These are phyloP conservation scores for Melitaea cinxia DNA, from an alignment of 1,140 invertebrate genomes.

Conservation along the genomic window DNA sequence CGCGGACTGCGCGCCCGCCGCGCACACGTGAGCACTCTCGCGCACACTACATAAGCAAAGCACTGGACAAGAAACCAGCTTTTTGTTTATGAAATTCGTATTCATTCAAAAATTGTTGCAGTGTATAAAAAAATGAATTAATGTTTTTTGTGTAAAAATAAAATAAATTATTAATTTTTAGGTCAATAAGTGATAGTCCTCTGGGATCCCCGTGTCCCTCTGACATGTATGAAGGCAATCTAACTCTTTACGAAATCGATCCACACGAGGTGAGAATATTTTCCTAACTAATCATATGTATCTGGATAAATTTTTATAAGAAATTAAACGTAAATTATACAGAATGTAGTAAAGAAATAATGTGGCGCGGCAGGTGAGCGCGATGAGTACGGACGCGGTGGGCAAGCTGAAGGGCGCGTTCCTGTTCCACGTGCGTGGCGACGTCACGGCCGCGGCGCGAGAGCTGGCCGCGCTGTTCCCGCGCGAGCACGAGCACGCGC, in stretches of 20 bases:
- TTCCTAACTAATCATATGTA: too few species aligned
- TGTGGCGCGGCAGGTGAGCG: constrained; percentile 44
- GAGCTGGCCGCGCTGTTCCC: constrained; percentile 87
- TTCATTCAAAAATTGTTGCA: too few species aligned
- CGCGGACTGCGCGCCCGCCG: constrained; percentile 29
- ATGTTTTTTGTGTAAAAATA: too few species aligned
- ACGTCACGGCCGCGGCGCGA: constrained; percentile 82
- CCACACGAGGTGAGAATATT: constrained; percentile 84
- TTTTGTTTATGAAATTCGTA: too few species aligned
- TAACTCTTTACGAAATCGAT: constrained; percentile 87
- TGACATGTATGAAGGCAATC: constrained; percentile 81
- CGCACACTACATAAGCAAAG: not conserved
- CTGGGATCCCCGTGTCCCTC: constrained; percentile 70
- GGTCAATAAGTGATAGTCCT: constrained; percentile 65
- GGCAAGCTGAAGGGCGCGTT: constrained; percentile 90
- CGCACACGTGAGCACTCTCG: constrained; percentile 36
- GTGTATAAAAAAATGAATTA: too few species aligned
- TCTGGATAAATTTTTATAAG: too few species aligned
- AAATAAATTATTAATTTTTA: constrained; percentile 33
- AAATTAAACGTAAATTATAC: too few species aligned
- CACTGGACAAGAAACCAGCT: not conserved
- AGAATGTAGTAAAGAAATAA: too few species aligned
- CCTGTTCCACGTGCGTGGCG: constrained; percentile 84
- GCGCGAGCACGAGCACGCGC: constrained; percentile 80
- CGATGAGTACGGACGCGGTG: constrained; percentile 54